phyloP scores from a whole-genome alignment of 2,888 invertebrate genomes.

The Dynastes grantii region DNA sequence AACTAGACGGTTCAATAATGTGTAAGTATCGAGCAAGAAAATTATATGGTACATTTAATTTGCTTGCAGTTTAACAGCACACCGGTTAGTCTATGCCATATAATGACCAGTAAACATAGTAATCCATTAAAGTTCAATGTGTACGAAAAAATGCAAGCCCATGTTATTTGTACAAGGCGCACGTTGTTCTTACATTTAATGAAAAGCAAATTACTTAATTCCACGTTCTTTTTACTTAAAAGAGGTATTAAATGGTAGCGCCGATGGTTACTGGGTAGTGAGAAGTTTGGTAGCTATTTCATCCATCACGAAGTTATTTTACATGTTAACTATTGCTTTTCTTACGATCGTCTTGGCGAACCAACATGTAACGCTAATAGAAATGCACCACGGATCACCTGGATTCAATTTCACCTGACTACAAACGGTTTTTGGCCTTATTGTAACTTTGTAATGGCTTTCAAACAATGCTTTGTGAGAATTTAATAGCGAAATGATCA shows the following conservation, averaged over 20 bases:
- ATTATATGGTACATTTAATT: conserved; percentile 50
- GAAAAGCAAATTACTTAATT: conserved; percentile 22
- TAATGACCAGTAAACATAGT: conserved; percentile 51
- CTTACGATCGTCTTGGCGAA: not conserved
- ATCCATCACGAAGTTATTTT: no score
- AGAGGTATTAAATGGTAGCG: not conserved
- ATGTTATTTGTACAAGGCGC: conserved; percentile 19
- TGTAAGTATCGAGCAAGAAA: conserved; percentile 47
- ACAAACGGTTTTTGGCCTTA: no score
- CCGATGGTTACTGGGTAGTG: not conserved
- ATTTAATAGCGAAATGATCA: no score
- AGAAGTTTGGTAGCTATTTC: no score
- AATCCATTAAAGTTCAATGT: conserved; percentile 47
- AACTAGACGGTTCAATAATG: conserved; percentile 18
- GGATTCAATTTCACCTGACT: no score
- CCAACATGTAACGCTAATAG: not conserved
- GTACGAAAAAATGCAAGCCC: conserved; percentile 19
- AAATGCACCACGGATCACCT: not conserved
- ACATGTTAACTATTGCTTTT: not conserved
- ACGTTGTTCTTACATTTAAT: not conserved
- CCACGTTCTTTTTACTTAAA: not conserved
- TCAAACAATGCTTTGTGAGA: no score
- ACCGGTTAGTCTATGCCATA: conserved; percentile 34
- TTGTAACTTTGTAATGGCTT: no score
- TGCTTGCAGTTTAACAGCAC: conserved; percentile 48